These are phyloP conservation scores for Pomacea canaliculata DNA, from an alignment of 2,888 invertebrate species.

Conservation along the genomic window DNA sequence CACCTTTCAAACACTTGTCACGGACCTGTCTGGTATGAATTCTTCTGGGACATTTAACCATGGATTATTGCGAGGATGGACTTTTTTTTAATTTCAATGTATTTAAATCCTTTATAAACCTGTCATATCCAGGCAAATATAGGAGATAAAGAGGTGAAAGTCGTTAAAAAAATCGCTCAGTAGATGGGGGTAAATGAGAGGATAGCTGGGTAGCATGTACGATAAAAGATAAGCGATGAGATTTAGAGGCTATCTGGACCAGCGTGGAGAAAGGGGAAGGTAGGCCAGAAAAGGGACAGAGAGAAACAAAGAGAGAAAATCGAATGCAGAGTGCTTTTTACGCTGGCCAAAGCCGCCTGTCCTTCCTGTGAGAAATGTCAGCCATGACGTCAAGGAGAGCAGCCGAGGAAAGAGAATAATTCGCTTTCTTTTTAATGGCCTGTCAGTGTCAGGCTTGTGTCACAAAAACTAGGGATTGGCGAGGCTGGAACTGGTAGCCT, in stretches of 20 bases:
- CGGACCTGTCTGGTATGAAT: no score
- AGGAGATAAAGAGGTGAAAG: no score
- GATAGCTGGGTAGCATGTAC: neutral
- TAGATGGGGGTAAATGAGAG: neutral
- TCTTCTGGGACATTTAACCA: no score
- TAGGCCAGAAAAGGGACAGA: constrained; percentile 9
- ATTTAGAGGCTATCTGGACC: no score
- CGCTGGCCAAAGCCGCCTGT: neutral
- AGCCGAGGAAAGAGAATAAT: neutral
- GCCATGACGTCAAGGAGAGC: neutral
- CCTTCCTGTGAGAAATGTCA: constrained; percentile 9
- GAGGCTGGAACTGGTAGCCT: no score
- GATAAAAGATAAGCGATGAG: neutral
- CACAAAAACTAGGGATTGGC: no score
- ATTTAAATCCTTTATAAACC: no score
- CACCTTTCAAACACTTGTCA: no score
- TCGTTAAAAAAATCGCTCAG: neutral
- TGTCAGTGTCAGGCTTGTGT: no score
- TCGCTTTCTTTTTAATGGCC: no score
- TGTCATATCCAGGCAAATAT: no score
- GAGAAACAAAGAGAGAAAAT: neutral
- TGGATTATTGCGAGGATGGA: neutral
- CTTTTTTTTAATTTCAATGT: neutral
- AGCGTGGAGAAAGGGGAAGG: neutral
- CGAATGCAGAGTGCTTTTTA: neutral